These are phyloP conservation scores for Etheostoma perlongum DNA, from an alignment of 2,797 vertebrate species.

Conservation along the genomic window DNA sequence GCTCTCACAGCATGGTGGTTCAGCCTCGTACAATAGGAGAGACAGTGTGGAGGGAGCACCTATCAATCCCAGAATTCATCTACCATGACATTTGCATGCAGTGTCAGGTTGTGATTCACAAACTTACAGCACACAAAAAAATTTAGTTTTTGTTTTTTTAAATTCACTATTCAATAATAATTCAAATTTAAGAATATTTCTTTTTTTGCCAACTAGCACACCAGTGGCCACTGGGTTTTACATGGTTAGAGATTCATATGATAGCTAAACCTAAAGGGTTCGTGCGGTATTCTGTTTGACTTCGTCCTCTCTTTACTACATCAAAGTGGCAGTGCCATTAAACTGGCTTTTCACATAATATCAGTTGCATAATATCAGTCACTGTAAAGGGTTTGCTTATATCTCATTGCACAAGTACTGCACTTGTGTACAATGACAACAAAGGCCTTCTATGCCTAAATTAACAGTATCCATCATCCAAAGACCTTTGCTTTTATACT, in stretches of 20 bases:
- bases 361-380: background rate
- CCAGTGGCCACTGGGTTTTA: slow-evolving; percentile 6
- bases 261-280: slow-evolving; percentile 2
- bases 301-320: slow-evolving; percentile 2
- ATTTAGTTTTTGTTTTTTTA: background rate
- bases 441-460: background rate
- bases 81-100: slow-evolving; percentile 38
- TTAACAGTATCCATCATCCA: background rate
- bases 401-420: too few relatives aligned
- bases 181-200: background rate
- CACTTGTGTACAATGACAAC: too few relatives aligned
- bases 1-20: slow-evolving; percentile 54
- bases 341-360: background rate
- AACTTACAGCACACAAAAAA: background rate
- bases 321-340: background rate
- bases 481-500: background rate
- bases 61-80: slow-evolving; percentile 52
- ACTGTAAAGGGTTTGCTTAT: too few relatives aligned
- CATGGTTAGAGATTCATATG: slow-evolving; percentile 9
- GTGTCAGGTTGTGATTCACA: background rate
- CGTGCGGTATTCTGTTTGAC: slow-evolving; percentile 39
- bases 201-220: slow-evolving; percentile 33
- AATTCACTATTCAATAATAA: background rate
- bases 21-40: slow-evolving; percentile 32
- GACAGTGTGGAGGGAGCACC: slow-evolving; percentile 28